Evolutionary conservation across 2,888 invertebrate species (phyloP).

Genomic region (Epirrhoe alternata): DNA sequence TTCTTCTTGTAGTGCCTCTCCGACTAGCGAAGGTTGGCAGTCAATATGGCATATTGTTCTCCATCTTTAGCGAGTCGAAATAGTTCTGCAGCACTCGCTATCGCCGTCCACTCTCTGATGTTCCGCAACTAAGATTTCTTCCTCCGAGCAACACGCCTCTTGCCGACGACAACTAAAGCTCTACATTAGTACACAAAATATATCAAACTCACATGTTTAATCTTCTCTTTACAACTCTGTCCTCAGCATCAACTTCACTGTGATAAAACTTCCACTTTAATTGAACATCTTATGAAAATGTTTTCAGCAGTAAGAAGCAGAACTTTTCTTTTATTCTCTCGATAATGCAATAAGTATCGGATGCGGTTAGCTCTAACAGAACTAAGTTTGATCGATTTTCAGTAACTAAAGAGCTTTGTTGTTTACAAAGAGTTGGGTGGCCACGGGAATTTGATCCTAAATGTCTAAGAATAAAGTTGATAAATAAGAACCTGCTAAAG

Average conservation of each 20-base stretch:
- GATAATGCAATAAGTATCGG: background rate
- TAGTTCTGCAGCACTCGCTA: too few species aligned
- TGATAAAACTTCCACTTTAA: background rate
- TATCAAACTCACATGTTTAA: background rate
- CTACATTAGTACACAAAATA: background rate
- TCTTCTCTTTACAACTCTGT: background rate
- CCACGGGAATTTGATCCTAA: constrained; percentile 12
- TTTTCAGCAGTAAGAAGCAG: background rate
- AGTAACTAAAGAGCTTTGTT: constrained; percentile 27
- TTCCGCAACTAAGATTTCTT: too few species aligned
- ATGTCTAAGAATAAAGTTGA: background rate
- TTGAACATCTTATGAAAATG: background rate
- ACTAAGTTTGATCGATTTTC: constrained; percentile 42
- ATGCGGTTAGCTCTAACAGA: constrained; percentile 23
- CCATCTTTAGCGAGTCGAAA: too few species aligned
- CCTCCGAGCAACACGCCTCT: too few species aligned
- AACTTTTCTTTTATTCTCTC: constrained; percentile 1
- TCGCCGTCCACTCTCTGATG: too few species aligned
- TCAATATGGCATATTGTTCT: too few species aligned
- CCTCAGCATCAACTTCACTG: background rate
- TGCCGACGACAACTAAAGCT: too few species aligned
- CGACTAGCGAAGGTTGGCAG: too few species aligned
- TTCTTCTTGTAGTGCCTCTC: too few species aligned
- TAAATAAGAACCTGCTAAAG: background rate
- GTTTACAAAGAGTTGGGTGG: background rate